Conservation (phyloP, 2,113 vertebrate genomes). For the Boulengeromyrus knoepffleri region DNA sequence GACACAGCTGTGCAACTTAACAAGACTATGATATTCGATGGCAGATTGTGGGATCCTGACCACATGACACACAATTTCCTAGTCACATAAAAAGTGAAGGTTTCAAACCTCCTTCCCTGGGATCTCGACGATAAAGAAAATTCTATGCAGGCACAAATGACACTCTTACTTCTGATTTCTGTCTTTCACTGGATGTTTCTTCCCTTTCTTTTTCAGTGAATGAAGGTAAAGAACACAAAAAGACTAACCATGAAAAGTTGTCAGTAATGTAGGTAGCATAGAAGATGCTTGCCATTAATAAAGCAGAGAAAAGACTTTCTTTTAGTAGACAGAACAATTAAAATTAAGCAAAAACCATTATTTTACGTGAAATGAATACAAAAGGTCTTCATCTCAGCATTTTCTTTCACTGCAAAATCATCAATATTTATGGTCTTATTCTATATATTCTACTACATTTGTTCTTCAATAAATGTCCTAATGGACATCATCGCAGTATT, state of each 20-base stretch:
- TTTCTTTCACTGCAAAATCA: background rate
- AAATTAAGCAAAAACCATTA: background rate
- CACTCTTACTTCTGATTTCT: conserved; percentile 25
- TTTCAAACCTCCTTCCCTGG: conserved; percentile 1
- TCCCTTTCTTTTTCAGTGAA: conserved; percentile 9
- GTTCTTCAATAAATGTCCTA: background rate
- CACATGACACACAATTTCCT: background rate
- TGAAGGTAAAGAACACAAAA: background rate
- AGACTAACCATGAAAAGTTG: conserved; percentile 5
- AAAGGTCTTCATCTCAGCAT: background rate
- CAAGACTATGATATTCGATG: background rate
- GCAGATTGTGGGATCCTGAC: background rate
- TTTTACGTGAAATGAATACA: background rate
- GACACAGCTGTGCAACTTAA: conserved; percentile 10
- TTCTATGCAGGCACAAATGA: conserved; percentile 24
- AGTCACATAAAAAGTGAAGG: conserved; percentile 14
- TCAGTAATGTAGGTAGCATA: conserved; percentile 14
- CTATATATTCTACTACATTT: background rate
- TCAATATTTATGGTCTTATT: background rate
- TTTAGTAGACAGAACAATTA: conserved; percentile 10
- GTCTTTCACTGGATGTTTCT: conserved; percentile 1
- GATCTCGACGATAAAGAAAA: conserved; percentile 6
- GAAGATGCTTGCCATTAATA: conserved; percentile 18
- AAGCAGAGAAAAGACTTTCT: background rate
- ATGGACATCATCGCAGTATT: background rate